These are phyloP conservation scores for Herpailurus yagouaroundi DNA, from an alignment of 2,113 vertebrate species.

Conservation along the genomic window DNA sequence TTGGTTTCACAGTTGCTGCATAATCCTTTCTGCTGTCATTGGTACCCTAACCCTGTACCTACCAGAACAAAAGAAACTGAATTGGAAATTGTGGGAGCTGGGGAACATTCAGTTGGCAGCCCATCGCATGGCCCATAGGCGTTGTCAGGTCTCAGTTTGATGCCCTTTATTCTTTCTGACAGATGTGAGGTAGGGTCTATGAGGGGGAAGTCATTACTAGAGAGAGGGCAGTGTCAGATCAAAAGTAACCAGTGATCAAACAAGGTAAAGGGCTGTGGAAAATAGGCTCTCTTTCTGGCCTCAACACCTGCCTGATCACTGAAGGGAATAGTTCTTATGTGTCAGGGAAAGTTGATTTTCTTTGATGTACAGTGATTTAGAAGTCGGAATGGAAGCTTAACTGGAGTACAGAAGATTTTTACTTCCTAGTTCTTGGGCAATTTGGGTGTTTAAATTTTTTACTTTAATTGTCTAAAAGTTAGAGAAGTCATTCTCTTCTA, in stretches of 20 bases:
- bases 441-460: constrained; percentile 75
- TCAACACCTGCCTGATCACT: constrained; percentile 88
- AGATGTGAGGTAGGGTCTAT: constrained; percentile 88
- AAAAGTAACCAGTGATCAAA: constrained; percentile 90
- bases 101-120: constrained; percentile 84
- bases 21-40: constrained; percentile 90
- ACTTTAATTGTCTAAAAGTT: constrained; percentile 49
- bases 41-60: constrained; percentile 83
- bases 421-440: constrained; percentile 78
- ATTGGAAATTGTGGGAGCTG: constrained; percentile 90
- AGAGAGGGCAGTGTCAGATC: constrained; percentile 89
- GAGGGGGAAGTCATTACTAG: constrained; percentile 89
- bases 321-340: constrained; percentile 84
- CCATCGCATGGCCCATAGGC: constrained; percentile 86
- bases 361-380: constrained; percentile 87
- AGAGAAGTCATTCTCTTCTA: not conserved
- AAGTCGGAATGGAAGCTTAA: constrained; percentile 80
- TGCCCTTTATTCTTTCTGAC: constrained; percentile 91
- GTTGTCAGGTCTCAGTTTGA: constrained; percentile 89
- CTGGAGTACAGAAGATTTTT: constrained; percentile 81
- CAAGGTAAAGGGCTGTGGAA: constrained; percentile 86
- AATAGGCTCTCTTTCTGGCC: constrained; percentile 89
- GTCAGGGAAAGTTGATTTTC: constrained; percentile 86
- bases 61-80: constrained; percentile 90
- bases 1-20: constrained; percentile 85